Evolutionary conservation across 2,797 vertebrate genomes (phyloP), one percentile per base, ranked within the genome.

Genomic region (Phoxinus dragarum): DNA sequence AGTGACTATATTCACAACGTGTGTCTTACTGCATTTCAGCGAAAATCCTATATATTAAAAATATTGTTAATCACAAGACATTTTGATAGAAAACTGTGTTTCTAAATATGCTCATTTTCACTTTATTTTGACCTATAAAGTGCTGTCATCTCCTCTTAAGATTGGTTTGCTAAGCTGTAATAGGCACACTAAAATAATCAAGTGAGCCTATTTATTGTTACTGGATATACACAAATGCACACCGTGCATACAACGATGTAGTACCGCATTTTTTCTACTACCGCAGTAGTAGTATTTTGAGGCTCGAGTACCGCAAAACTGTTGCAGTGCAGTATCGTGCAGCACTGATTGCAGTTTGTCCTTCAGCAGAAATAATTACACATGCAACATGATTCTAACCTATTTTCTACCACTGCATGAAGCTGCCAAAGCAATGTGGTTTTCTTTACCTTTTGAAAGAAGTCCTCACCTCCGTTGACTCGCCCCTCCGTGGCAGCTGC

Each of bases 401-500:
- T 74, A 64, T 87, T 87, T 90, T 64, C 40, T 73, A 61, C 52
- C 49, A 0, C 68, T 61, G 54, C 44, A 66, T 5, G 12, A 14
- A 49, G 64, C 67, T 84, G 82, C 59, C 80, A 86, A 77, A 82
- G 85, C 67, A 68, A 74, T 87, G 89, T 84, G 84, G 81, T 87
- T 89, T 89, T 52, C 71, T 88, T 95, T 95, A 97, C 97, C 96
- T 97, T 97, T 86, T 96, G 96, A 93, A 97, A 97, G 94, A 97
- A 97, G 93, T 97, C 96, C 93, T 97, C 97, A 84, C 97, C 97
- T 88, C 96, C 97, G 91, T 96, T 97, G 82, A 96, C 95, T 93
- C 95, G 96, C 92, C 97, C 96, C 90, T 97, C 97, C 40, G 96
- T 95, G 89, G 96, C 96, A 94, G 96, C 97, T 97, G 94, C 84